phyloP scores from a whole-genome alignment of 2,888 invertebrate species.

The Elmis aenea region DNA sequence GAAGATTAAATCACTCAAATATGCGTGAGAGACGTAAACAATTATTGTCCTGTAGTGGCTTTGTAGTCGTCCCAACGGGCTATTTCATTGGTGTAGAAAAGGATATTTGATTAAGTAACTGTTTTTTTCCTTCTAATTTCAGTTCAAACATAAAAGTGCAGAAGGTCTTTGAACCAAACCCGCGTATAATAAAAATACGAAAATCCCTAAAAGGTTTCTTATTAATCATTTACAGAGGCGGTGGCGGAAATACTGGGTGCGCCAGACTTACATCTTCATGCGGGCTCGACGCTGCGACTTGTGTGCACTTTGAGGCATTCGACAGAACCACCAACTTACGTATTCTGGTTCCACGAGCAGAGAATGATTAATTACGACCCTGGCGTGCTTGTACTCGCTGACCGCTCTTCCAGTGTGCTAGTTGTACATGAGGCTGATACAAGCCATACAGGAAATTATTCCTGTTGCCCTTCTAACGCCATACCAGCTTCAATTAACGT shows the following conservation, averaged over 20 bases:
- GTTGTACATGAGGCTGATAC: constrained; percentile 58
- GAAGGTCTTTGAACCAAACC: no score
- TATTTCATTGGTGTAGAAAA: no score
- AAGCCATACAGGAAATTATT: constrained; percentile 63
- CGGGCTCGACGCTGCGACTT: constrained; percentile 54
- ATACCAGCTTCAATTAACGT: constrained; percentile 61
- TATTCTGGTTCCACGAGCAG: constrained; percentile 58
- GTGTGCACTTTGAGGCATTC: constrained; percentile 53
- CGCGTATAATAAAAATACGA: no score
- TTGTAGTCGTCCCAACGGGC: no score
- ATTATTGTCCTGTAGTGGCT: no score
- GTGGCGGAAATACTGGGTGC: constrained; percentile 55
- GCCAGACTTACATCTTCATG: constrained; percentile 56
- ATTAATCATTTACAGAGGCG: constrained; percentile 54
- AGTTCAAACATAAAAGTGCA: no score
- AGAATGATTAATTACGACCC: constrained; percentile 59
- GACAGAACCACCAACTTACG: constrained; percentile 54
- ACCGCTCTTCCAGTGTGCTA: constrained; percentile 56
- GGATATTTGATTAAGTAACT: no score
- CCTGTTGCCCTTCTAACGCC: constrained; percentile 64
- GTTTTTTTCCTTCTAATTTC: no score
- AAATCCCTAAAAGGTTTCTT: no score
- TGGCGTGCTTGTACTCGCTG: constrained; percentile 51
- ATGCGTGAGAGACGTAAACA: no score
- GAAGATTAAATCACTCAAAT: no score